A percentile compares a stretch with the other conserved stretches of the same genome.
These are phyloP conservation scores for Schizothorax lantsangensis DNA, from an alignment of 2,797 vertebrate genomes.

Conservation along the genomic window DNA sequence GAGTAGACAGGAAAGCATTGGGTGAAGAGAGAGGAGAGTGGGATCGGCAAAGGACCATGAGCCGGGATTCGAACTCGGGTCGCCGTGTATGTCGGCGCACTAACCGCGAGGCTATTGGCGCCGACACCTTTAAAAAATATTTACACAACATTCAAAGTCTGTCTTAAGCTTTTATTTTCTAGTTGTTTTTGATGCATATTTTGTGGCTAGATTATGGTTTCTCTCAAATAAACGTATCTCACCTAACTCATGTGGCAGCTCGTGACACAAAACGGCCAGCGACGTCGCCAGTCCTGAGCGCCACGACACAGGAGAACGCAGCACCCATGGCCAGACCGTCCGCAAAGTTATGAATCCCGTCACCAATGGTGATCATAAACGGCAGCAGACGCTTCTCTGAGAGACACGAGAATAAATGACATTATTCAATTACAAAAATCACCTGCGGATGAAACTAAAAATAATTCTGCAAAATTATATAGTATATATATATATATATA, in stretches of 20 bases:
- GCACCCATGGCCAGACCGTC: conserved; percentile 90
- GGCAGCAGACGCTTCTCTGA: conserved; percentile 85
- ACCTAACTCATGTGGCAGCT: conserved; percentile 88
- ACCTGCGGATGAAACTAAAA: not conserved
- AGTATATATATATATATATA: too few relatives aligned
- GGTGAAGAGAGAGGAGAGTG: too few relatives aligned
- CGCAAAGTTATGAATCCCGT: conserved; percentile 89
- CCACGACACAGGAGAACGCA: conserved; percentile 89
- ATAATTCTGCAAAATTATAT: too few relatives aligned
- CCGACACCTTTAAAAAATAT: not conserved
- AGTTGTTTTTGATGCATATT: not conserved
- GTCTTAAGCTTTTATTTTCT: too few relatives aligned
- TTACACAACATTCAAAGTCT: not conserved
- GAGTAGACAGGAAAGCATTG: too few relatives aligned
- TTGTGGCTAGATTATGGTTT: not conserved
- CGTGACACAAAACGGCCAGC: conserved; percentile 88
- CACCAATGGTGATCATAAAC: conserved; percentile 87
- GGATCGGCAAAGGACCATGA: too few relatives aligned
- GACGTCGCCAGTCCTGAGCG: conserved; percentile 88
- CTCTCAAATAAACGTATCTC: not conserved
- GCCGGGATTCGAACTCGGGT: too few relatives aligned
- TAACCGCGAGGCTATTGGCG: too few relatives aligned
- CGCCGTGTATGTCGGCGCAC: too few relatives aligned
- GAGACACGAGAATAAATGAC: not conserved
- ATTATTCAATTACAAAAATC: not conserved